phyloP scores from a whole-genome alignment of 92 coral and sea anemone genomes.

The Epizoanthus ramosus region DNA sequence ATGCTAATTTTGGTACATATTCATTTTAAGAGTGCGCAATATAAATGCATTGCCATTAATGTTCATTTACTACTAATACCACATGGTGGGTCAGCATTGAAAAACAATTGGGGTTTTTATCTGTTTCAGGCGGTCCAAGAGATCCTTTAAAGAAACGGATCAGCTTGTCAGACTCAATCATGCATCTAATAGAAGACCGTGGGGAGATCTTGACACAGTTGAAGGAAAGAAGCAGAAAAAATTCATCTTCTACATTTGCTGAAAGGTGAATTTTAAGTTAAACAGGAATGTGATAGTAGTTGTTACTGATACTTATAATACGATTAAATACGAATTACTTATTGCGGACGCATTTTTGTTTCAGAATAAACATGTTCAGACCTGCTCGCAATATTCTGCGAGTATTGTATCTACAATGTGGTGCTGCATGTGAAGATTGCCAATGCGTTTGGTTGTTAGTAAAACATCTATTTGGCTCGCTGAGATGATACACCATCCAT shows the following conservation, averaged over 20 bases:
- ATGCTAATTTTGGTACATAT: no score
- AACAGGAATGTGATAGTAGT: no score
- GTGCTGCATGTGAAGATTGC: neutral
- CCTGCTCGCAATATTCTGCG: neutral
- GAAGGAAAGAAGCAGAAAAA: slow-evolving; percentile 58
- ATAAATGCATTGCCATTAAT: neutral
- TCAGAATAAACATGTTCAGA: slow-evolving; percentile 3
- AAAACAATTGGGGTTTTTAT: neutral
- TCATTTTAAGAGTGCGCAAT: no score
- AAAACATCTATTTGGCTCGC: no score
- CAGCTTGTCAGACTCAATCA: slow-evolving; percentile 92
- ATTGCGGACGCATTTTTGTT: neutral
- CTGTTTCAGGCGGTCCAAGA: slow-evolving; percentile 77
- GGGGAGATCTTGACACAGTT: slow-evolving; percentile 72
- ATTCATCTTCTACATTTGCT: slow-evolving; percentile 32
- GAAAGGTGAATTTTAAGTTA: slow-evolving; percentile 9
- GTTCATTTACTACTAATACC: neutral
- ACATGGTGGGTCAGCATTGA: neutral
- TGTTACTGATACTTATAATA: no score
- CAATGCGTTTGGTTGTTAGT: slow-evolving; percentile 19
- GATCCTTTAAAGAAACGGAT: slow-evolving; percentile 90
- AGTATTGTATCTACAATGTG: slow-evolving; percentile 3
- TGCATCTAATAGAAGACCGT: slow-evolving; percentile 91
- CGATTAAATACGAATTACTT: neutral
- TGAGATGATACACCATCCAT: no score